Conservation (phyloP, 1,140 invertebrate species). For the Notospermus geniculatus region DNA sequence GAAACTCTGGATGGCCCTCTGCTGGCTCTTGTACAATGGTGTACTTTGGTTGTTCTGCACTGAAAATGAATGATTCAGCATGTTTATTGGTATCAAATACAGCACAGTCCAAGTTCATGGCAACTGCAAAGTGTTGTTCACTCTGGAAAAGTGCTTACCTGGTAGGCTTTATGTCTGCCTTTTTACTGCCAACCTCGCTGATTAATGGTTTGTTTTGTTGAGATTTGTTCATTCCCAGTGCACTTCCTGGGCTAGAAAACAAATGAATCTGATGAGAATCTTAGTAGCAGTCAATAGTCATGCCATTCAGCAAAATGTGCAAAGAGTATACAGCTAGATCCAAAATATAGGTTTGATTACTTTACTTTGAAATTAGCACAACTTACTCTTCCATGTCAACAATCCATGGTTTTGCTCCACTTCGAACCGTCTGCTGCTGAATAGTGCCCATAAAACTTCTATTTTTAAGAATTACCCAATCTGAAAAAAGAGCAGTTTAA, state of each 20-base stretch:
- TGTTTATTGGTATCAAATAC: no score
- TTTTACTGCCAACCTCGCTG: neutral
- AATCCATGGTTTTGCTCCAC: constrained; percentile 51
- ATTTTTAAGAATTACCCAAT: constrained; percentile 64
- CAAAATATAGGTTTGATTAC: no score
- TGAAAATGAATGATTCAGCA: constrained; percentile 17
- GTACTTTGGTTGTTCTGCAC: constrained; percentile 47
- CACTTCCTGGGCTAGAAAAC: neutral
- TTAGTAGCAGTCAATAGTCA: no score
- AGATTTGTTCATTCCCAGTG: neutral
- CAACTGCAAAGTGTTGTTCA: no score
- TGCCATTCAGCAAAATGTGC: no score
- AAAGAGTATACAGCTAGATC: no score
- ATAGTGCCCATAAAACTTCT: constrained; percentile 65
- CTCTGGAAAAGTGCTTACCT: no score
- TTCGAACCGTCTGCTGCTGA: constrained; percentile 46
- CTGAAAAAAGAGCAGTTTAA: constrained; percentile 47
- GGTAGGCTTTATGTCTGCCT: neutral
- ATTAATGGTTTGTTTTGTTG: neutral
- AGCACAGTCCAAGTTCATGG: no score
- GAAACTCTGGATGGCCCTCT: constrained; percentile 51
- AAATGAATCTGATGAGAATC: no score
- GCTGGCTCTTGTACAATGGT: constrained; percentile 51
- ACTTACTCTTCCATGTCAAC: constrained; percentile 45
- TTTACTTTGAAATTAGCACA: no score